These are phyloP conservation scores for Dasypus novemcinctus DNA, from an alignment of 2,113 vertebrate species.

Conservation along the genomic window DNA sequence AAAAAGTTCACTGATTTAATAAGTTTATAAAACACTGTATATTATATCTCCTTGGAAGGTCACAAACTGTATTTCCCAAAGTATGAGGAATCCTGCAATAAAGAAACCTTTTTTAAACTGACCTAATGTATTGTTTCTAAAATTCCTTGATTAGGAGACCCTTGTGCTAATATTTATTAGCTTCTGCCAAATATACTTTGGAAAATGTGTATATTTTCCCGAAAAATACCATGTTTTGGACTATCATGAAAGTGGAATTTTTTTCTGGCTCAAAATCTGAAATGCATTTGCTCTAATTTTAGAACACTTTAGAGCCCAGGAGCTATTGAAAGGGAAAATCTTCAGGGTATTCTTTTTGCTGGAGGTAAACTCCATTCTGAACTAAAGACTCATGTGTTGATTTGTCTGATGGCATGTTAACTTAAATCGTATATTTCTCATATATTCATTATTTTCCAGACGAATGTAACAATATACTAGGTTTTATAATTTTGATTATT, in stretches of 20 bases:
- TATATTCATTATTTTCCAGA: slow-evolving; percentile 4
- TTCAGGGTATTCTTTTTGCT: neutral
- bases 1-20: neutral
- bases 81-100: neutral
- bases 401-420: neutral
- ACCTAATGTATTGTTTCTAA: neutral
- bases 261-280: neutral
- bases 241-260: neutral
- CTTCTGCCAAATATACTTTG: neutral
- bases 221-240: neutral
- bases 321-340: neutral
- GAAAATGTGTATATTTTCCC: neutral
- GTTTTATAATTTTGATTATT: slow-evolving; percentile 24
- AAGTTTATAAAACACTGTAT: neutral
- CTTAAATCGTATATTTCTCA: slow-evolving; percentile 9
- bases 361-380: neutral
- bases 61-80: neutral
- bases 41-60: neutral
- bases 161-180: neutral
- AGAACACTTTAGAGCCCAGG: neutral
- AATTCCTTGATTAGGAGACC: slow-evolving; percentile 18
- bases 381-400: neutral
- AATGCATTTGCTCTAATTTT: neutral
- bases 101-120: slow-evolving; percentile 3
- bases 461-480: neutral